Evolutionary conservation across 2,113 vertebrate genomes (phyloP), one percentile per base, ranked within the genome.

Genomic region (Poeciliopsis prolifica): DNA sequence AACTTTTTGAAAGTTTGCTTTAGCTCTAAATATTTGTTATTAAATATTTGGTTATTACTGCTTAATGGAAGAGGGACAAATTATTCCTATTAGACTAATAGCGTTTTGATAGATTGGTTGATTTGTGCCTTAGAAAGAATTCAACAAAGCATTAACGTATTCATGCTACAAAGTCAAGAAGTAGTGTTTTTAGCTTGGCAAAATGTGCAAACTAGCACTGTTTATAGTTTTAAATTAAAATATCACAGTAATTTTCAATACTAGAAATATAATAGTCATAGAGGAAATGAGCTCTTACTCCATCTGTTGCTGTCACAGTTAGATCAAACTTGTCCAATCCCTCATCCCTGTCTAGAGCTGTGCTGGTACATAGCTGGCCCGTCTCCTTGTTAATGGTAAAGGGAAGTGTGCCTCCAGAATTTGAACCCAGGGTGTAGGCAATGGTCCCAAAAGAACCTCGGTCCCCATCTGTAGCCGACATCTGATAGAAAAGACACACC

Each of bases 401-500:
- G 9, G 95, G 95, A 1, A 88, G 81, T 0, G 89, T 9, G 2
- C 91, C 91, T 84, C 95, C 94, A 0, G 95, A 93, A 26, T 93
- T 94, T 0, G 95, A 95, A 33, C 95, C 96, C 22, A 99, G 90
- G 35, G 95, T 95, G 81, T 98, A 99, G 70, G 95, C 94, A 19
- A 99, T 83, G 22, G 94, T 76, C 14, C 98, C 97, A 37, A 98
- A 97, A 0, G 93, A 89, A 14, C 98, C 97, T 0, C 96, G 96
- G 75, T 99, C 98, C 1, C 95, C 95, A 0, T 99, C 97, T 1
- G 95, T 95, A 61, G 97, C 97, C 0, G 94, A 96, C 61, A 99
- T 95, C 98, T 98, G 90, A 7, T 75, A 78, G 83, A 77, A 80
- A 12, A 74, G 26, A 90, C 26, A 86, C 62, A 60, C 12, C n/a